Evolutionary conservation across 2,113 vertebrate genomes (phyloP), one percentile per base, ranked within the genome.

Genomic region (Drymodes brunneopygia): DNA sequence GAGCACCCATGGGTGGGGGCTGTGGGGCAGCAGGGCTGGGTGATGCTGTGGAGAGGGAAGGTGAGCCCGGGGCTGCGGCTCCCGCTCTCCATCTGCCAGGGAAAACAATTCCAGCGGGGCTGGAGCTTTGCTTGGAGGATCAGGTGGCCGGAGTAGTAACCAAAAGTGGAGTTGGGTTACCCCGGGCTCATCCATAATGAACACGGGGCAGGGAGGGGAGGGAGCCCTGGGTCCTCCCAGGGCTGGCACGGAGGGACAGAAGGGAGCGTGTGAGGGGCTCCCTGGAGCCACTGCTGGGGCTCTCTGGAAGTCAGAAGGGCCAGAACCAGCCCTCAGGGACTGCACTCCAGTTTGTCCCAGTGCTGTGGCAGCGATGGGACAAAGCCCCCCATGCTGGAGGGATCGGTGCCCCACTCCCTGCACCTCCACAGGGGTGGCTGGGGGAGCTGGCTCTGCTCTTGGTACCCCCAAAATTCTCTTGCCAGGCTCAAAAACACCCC

Each of bases 131-230:
- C 66, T 83, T 50, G 1, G 81, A 12, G 93, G 90, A 92, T 94
- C 96, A 2, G 64, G 89, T 96, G 77, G 72, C 90, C 2, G 0
- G 4, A 89, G 77, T 2, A 53, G 96, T 88, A 86, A 73, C 80
- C 93, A 86, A 54, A 81, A 91, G 91, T 62, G 81, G 95, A 86
- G 72, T 92, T 21, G 3, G 17, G 95, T 96, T 94, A 92, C 93
- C 11, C 33, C 0, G 3, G 64, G 56, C 81, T 96, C 96, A 89
- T 95, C 29, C 93, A 94, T 95, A 92, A 94, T 96, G 92, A 83
- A 96, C 64, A 4, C 1, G 0, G 42, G 9, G 3, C 27, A 47
- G 51, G 64, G 66, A 72, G 56, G 73, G 47, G 17, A 56, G n/a
- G 38, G 35, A 44, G 24, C 9, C n/a, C n/a, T n/a, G 19, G 35